Percentiles rank a stretch among this genome's conserved stretches.
Conservation (phyloP, 2,888 invertebrate species). For the Dioctria linearis region DNA sequence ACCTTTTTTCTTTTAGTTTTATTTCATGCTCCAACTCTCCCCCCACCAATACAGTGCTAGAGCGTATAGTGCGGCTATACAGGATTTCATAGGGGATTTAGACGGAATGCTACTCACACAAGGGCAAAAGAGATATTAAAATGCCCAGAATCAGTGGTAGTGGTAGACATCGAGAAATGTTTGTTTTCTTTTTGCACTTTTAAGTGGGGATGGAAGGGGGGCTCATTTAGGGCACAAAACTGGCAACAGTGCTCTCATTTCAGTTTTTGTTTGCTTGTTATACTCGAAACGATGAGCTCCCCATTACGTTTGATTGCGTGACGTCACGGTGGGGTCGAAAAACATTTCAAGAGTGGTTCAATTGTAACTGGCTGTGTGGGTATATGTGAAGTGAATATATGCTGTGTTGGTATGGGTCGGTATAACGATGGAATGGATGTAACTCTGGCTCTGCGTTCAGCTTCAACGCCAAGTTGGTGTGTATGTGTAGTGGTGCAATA, state of each 20-base stretch:
- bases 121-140: background rate
- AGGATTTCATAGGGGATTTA: no score
- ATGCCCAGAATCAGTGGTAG: background rate
- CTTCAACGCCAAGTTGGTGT: background rate
- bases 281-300: background rate
- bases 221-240: background rate
- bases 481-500: background rate
- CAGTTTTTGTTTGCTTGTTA: background rate
- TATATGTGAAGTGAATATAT: no score
- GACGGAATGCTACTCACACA: background rate
- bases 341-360: background rate
- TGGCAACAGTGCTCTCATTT: conserved; percentile 1
- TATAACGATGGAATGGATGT: no score
- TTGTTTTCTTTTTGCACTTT: background rate
- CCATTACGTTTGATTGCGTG: background rate
- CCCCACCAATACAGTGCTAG: conserved; percentile 14
- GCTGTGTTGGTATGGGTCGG: no score
- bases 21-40: conserved; percentile 49
- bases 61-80: no score
- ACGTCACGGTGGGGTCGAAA: conserved; percentile 5
- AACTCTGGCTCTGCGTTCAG: background rate
- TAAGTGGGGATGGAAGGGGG: background rate
- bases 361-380: no score
- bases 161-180: background rate
- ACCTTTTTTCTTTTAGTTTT: conserved; percentile 34